These are phyloP conservation scores for Sphaeramia orbicularis DNA, from an alignment of 2,797 vertebrate genomes.

Conservation along the genomic window DNA sequence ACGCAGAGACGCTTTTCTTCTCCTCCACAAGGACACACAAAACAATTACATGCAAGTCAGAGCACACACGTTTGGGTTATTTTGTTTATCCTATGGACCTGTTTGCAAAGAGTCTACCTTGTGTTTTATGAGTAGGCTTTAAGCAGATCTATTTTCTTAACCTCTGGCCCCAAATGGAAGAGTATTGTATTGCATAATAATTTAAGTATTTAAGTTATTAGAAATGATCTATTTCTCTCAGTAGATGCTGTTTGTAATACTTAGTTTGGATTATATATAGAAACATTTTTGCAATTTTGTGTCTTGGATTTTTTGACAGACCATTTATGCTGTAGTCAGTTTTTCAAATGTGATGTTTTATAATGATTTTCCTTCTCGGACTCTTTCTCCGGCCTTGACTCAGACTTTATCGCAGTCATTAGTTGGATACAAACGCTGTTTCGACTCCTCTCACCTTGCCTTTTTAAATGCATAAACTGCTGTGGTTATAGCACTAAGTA, in stretches of 20 bases:
- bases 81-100: slow-evolving; percentile 54
- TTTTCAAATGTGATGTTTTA: slow-evolving; percentile 75
- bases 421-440: slow-evolving; percentile 50
- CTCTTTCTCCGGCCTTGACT: slow-evolving; percentile 66
- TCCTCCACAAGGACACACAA: slow-evolving; percentile 44
- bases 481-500: slow-evolving; percentile 56
- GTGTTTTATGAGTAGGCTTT: slow-evolving; percentile 45
- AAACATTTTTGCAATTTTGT: slow-evolving; percentile 54
- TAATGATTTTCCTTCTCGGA: slow-evolving; percentile 60
- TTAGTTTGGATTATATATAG: slow-evolving; percentile 65
- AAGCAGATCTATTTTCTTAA: slow-evolving; percentile 69
- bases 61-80: slow-evolving; percentile 54
- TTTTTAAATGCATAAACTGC: slow-evolving; percentile 63
- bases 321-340: slow-evolving; percentile 77
- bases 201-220: slow-evolving; percentile 90
- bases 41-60: slow-evolving; percentile 60
- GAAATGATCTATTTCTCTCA: slow-evolving; percentile 73
- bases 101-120: slow-evolving; percentile 49
- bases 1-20: slow-evolving; percentile 32
- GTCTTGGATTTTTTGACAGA: slow-evolving; percentile 59
- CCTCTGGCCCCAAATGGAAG: slow-evolving; percentile 53
- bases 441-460: slow-evolving; percentile 66
- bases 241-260: slow-evolving; percentile 78
- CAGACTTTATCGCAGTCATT: slow-evolving; percentile 51
- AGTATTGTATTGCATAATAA: slow-evolving; percentile 77